phyloP scores from a whole-genome alignment of 2,888 invertebrate species.

The Steromphala cineraria region DNA sequence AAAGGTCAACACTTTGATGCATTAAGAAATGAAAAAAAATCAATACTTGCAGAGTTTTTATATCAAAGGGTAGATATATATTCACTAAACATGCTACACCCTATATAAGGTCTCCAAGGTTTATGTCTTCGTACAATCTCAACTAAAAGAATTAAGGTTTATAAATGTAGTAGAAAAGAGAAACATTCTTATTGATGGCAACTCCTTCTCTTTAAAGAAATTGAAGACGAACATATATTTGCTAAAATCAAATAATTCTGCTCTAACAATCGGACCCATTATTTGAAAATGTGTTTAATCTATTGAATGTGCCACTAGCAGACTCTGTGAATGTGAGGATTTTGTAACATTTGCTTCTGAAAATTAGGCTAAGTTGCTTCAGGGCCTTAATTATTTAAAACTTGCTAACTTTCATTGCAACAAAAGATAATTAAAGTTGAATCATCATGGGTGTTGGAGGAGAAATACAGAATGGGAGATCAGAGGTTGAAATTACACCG shows the following conservation, averaged over 20 bases:
- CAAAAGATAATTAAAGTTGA: constrained; percentile 17
- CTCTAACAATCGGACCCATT: not conserved
- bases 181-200: too few species aligned
- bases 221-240: too few species aligned
- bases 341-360: not conserved
- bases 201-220: too few species aligned
- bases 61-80: too few species aligned
- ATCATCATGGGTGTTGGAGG: not conserved
- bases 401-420: constrained; percentile 4
- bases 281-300: constrained; percentile 13
- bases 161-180: too few species aligned
- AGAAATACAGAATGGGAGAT: not conserved
- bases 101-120: too few species aligned
- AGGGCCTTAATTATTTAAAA: constrained; percentile 7
- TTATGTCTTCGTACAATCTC: too few species aligned
- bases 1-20: too few species aligned
- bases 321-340: not conserved
- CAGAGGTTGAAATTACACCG: not conserved
- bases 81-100: too few species aligned
- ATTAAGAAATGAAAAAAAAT: too few species aligned
- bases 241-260: not conserved
- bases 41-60: too few species aligned
- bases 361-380: not conserved
- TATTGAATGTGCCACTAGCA: not conserved
- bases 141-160: too few species aligned